Evolutionary conservation across 2,888 invertebrate genomes (phyloP), one percentile per base, ranked within the genome.

Genomic region (Dryobota labecula): DNA sequence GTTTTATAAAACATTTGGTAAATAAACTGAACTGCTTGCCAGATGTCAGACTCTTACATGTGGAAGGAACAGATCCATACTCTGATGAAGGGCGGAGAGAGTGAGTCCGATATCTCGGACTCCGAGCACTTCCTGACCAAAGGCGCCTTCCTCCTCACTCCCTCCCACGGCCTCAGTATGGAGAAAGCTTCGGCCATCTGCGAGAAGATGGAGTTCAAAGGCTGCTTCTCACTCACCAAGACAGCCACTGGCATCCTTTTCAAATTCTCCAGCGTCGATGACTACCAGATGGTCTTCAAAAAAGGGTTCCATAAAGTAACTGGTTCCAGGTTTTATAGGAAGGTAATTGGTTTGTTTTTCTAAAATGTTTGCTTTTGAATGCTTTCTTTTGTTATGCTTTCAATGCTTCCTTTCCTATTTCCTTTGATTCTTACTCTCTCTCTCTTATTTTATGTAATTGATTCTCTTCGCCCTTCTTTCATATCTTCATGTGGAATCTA

Each of bases 301-400:
- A 98, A 98, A 92, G 98, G 98, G 41, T 98, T 98, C 94, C 98
- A 98, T 93, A 98, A 97, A 93, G 98, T 98, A 66, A 98, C 98
- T 70, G 98, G 98, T 43, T 98, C 98, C 63, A 96, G 98, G 86
- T 97, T 98, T 91, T 98, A 98, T 94, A 97, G 98, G 94, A 98
- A 98, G 97, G 98, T 98, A 96, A 93, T 91, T 90, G 83, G 82
- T 76, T 82, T 78, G 13, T 54, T 66, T 76, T 82, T 71, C 73
- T 83, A 70, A 69, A 78, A 78, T 69, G 7, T 70, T 72, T 76
- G 76, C 47, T 71, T 54, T 56, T 30, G 33, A 66, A 65, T 67
- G 83, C 83, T 82, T 78, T 82, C 53, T 73, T 63, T 65, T 58
- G 41, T 72, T 53, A 49, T 30, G 63, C 78, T 77, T 78, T 62